These are phyloP conservation scores for Brachionus koreanus DNA, from an alignment of 1,140 invertebrate genomes.

Conservation along the genomic window DNA sequence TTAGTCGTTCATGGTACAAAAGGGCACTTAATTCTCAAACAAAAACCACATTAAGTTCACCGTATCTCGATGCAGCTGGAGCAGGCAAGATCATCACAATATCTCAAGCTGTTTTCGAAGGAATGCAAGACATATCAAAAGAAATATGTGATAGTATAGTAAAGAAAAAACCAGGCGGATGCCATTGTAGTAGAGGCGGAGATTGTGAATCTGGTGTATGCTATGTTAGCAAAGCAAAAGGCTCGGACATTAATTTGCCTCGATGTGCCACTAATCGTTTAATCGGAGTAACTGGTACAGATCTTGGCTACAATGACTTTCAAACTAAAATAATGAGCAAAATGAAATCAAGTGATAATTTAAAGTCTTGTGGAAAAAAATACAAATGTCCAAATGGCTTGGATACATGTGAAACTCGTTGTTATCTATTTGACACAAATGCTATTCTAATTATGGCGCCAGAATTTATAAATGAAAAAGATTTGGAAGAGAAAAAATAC, in stretches of 20 bases:
- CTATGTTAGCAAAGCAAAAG: conserved; percentile 55
- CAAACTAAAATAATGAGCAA: conserved; percentile 57
- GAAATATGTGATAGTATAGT: conserved; percentile 52
- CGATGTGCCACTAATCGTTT: conserved; percentile 60
- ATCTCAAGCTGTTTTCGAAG: conserved; percentile 60
- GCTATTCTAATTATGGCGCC: conserved; percentile 59
- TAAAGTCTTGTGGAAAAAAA: conserved; percentile 54
- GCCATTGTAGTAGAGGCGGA: conserved; percentile 49
- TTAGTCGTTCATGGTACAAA: conserved; percentile 58
- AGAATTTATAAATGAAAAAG: conserved; percentile 56
- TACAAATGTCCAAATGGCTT: conserved; percentile 57
- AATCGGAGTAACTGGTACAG: conserved; percentile 59
- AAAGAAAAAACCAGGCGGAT: conserved; percentile 55
- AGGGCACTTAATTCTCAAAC: conserved; percentile 55
- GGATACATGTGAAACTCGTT: conserved; percentile 56
- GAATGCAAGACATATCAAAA: conserved; percentile 54
- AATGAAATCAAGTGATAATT: conserved; percentile 57
- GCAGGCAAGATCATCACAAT: conserved; percentile 60
- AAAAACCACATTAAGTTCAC: conserved; percentile 59
- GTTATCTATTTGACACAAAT: conserved; percentile 59
- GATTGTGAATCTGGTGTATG: conserved; percentile 52
- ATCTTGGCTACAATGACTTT: conserved; percentile 60
- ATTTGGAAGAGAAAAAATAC: conserved; percentile 57
- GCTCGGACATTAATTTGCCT: conserved; percentile 50
- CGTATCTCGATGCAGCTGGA: conserved; percentile 60